phyloP scores from a whole-genome alignment of 2,113 vertebrate species.

The Glareola pratincola region DNA sequence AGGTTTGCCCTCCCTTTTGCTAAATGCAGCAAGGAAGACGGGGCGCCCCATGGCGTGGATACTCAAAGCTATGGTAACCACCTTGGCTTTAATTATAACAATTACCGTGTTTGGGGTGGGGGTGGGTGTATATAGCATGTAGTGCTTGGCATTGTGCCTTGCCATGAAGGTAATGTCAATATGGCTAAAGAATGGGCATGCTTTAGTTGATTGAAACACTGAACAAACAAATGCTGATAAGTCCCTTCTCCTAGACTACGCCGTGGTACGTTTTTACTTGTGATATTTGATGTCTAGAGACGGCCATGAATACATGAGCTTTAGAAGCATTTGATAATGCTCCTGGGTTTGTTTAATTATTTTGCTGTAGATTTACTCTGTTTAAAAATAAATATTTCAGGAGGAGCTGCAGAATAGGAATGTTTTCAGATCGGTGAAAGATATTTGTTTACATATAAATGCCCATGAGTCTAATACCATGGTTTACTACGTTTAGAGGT shows the following conservation, averaged over 20 bases:
- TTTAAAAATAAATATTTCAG: not conserved
- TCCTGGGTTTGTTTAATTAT: not conserved
- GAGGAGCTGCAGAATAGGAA: not conserved
- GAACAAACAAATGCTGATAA: not conserved
- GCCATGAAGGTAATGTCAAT: not conserved
- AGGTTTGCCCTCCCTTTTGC: not conserved
- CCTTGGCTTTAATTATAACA: not conserved
- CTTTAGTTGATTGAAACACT: not conserved
- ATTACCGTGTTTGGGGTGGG: not conserved
- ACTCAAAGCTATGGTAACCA: not conserved
- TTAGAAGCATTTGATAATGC: not conserved
- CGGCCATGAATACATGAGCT: not conserved
- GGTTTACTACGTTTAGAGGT: not conserved
- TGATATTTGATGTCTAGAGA: not conserved
- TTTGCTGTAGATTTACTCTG: not conserved
- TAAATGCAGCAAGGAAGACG: not conserved
- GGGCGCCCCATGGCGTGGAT: not conserved
- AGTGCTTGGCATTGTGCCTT: not conserved
- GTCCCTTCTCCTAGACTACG: not conserved
- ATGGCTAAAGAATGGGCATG: not conserved
- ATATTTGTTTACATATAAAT: not conserved
- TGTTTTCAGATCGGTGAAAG: not conserved
- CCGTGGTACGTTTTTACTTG: not conserved
- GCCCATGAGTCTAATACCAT: not conserved
- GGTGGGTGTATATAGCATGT: not conserved